Conservation (phyloP, 1,140 invertebrate genomes). For the Venturia canescens region DNA sequence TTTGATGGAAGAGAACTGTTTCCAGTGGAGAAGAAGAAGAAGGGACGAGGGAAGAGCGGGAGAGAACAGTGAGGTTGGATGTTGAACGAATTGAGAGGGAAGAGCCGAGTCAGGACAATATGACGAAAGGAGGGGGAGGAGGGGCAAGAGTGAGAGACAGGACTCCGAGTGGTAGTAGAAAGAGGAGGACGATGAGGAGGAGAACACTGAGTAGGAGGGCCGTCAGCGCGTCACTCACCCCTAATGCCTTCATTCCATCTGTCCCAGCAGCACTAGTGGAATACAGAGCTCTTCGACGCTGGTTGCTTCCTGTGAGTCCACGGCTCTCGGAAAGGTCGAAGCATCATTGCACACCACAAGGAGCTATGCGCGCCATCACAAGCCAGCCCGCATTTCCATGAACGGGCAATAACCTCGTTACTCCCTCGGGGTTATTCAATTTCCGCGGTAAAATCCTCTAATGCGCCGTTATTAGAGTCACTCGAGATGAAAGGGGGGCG, state of each 20-base stretch:
- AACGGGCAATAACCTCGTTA: conserved; percentile 71
- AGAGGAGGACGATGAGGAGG: conserved; percentile 31
- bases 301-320: not conserved
- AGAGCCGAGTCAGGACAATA: conserved; percentile 48
- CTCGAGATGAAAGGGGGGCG: conserved; percentile 31
- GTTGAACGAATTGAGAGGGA: conserved; percentile 47
- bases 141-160: conserved; percentile 57
- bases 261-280: conserved; percentile 58
- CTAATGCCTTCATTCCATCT: conserved; percentile 73
- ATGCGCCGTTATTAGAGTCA: conserved; percentile 71
- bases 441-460: conserved; percentile 74
- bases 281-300: conserved; percentile 47
- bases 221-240: conserved; percentile 71
- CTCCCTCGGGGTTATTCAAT: conserved; percentile 72
- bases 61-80: conserved; percentile 17
- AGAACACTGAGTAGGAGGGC: conserved; percentile 47
- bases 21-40: conserved; percentile 56
- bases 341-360: not conserved
- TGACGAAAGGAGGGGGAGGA: conserved; percentile 61
- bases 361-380: not conserved
- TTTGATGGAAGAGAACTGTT: conserved; percentile 64
- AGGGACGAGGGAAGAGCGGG: conserved; percentile 38
- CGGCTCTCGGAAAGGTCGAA: conserved; percentile 3
- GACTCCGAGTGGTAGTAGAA: not conserved
- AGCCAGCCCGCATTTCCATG: conserved; percentile 62